Conservation (phyloP, 1,140 invertebrate genomes). For the Brachionus rotundiformis region DNA sequence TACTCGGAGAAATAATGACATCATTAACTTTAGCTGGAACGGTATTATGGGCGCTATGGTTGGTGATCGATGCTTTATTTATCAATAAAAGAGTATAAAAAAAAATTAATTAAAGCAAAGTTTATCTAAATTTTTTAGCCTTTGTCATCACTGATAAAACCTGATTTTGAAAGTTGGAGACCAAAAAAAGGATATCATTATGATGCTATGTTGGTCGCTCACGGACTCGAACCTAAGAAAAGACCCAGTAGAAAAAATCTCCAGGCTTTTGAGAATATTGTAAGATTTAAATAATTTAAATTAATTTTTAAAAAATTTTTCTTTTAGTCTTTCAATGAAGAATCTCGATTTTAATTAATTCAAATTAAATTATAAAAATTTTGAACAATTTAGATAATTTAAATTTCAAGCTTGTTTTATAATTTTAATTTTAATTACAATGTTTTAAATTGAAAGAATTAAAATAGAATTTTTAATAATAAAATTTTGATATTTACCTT, state of each 20-base stretch:
- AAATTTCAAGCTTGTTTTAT: not conserved
- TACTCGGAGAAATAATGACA: constrained; percentile 25
- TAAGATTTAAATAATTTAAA: not conserved
- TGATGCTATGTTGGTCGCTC: not conserved
- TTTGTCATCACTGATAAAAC: not conserved
- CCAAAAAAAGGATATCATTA: constrained; percentile 33
- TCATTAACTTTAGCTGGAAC: constrained; percentile 1
- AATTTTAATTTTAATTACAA: not conserved
- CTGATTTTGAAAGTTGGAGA: constrained; percentile 23
- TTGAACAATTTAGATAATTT: not conserved
- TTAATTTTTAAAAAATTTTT: not conserved
- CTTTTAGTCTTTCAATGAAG: not conserved
- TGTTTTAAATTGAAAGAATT: too few species aligned
- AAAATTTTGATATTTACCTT: too few species aligned
- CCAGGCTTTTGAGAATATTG: constrained; percentile 11
- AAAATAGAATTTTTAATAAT: too few species aligned
- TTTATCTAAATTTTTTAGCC: not conserved
- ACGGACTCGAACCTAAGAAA: not conserved
- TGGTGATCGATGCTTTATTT: constrained; percentile 27
- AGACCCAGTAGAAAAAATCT: not conserved
- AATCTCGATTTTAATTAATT: constrained; percentile 12
- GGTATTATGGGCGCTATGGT: constrained; percentile 12
- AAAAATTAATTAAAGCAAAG: not conserved
- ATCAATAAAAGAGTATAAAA: constrained; percentile 30
- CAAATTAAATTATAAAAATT: not conserved